phyloP scores from a whole-genome alignment of 2,888 invertebrate genomes.

The Catocala nupta region DNA sequence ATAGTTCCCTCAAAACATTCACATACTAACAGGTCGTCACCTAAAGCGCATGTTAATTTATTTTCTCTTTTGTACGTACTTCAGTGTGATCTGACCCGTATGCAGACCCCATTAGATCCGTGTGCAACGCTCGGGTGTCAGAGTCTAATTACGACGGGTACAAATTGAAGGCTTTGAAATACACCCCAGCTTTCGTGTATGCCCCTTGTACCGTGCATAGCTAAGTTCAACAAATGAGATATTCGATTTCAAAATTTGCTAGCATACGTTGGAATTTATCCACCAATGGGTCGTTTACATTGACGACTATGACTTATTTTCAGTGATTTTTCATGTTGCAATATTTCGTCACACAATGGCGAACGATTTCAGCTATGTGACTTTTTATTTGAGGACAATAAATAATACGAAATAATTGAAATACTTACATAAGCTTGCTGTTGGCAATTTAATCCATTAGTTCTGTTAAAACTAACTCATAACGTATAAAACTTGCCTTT shows the following conservation, averaged over 20 bases:
- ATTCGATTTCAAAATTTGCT: constrained; percentile 47
- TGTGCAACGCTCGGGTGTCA: constrained; percentile 50
- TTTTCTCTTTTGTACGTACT: constrained; percentile 40
- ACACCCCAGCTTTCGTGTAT: constrained; percentile 57
- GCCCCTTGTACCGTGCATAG: constrained; percentile 48
- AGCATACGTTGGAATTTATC: constrained; percentile 37
- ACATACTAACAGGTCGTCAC: constrained; percentile 12
- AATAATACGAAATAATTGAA: no score
- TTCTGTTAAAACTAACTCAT: no score
- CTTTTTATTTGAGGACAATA: no score
- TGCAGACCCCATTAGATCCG: constrained; percentile 52
- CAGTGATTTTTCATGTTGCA: no score
- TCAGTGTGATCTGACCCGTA: constrained; percentile 48
- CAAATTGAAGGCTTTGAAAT: constrained; percentile 74
- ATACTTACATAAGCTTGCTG: no score
- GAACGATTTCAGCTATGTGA: no score
- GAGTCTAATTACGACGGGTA: constrained; percentile 69
- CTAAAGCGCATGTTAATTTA: constrained; percentile 34
- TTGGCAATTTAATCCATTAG: no score
- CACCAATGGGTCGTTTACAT: constrained; percentile 9
- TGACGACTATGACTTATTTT: no score
- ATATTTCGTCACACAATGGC: no score
- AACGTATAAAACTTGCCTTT: no score
- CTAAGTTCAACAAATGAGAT: constrained; percentile 56
- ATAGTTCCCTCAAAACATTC: background rate